These are phyloP conservation scores for Cantharis nigra DNA, from an alignment of 2,888 invertebrate genomes.

Conservation along the genomic window DNA sequence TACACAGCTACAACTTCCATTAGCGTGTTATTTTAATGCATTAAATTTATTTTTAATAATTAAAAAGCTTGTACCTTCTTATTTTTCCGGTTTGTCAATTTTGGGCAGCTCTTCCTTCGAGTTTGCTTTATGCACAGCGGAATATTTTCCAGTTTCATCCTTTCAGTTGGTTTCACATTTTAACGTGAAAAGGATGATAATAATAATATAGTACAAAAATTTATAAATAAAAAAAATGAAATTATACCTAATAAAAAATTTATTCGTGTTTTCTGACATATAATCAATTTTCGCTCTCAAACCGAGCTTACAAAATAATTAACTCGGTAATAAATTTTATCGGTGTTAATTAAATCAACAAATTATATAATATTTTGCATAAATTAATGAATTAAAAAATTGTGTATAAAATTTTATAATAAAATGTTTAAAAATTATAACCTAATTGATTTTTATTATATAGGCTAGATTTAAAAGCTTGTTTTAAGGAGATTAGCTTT, in stretches of 20 bases:
- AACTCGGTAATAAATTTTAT: not conserved
- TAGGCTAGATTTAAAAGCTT: slow-evolving; percentile 11
- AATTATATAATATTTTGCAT: not conserved
- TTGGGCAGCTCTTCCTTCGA: no score
- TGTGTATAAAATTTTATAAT: not conserved
- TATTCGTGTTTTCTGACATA: not conserved
- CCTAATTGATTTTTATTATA: slow-evolving; percentile 3
- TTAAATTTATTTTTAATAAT: no score
- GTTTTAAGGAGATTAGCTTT: slow-evolving; percentile 15
- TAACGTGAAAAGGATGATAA: not conserved
- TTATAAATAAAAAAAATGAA: not conserved
- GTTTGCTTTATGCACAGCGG: no score
- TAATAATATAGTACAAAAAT: not conserved
- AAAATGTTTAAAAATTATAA: not conserved
- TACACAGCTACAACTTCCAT: no score
- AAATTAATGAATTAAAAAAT: not conserved
- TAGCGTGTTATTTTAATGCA: no score
- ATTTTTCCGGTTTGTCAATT: no score
- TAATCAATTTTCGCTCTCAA: not conserved
- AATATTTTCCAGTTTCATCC: not conserved
- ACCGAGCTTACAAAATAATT: not conserved
- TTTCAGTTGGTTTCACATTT: not conserved
- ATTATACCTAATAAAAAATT: not conserved
- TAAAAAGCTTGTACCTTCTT: no score
- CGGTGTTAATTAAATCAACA: not conserved